Evolutionary conservation across 2,113 vertebrate species (phyloP), one percentile per base, ranked within the genome.

Genomic region (Leucosticte australis): DNA sequence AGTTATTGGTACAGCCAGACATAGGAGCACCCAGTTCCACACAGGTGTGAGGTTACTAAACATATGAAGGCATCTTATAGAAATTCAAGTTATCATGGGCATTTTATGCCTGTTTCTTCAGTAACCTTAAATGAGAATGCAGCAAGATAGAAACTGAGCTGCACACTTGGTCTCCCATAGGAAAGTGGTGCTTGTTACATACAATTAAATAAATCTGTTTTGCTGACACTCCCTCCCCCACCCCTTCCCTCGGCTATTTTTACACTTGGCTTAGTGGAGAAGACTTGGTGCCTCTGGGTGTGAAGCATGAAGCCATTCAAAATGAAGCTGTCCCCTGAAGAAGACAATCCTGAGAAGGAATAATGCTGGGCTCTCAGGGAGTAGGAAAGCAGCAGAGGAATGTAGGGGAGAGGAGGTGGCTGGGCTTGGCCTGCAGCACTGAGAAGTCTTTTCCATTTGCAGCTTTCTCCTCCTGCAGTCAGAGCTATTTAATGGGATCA

Each of bases 401-500:
- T 2, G 2, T 0, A 22, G 13, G 31, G 69, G 30, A 70, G 56
- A 87, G 55, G 65, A 91, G 80, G 60, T 83, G 33, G 73, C 82
- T 76, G 50, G 23, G 67, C 73, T 87, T 14, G 23, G 50, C 81
- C 64, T 59, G 83, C 67, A n/a, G 92, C 76, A 11, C 55, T 0
- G 1, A 82, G 53, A 19, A 86, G 60, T 31, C 76, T 90, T 86
- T 83, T 68, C 41, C 83, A 62, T 91, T 63, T 47, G 41, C 62
- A 83, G 69, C 80, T 42, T 15, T 81, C 41, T 80, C 28, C 64
- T 87, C 27, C 75, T 0, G 11, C 83, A 64, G 76, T 7, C 50
- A 52, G 39, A 69, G 89, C 73, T 50, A 1, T 75, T 75, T 95
- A 92, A 96, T 75, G 90, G 89, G 49, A 97, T 95, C 89, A 95